Conservation (phyloP, 2,888 invertebrate species). For the Sialis fuliginosa region DNA sequence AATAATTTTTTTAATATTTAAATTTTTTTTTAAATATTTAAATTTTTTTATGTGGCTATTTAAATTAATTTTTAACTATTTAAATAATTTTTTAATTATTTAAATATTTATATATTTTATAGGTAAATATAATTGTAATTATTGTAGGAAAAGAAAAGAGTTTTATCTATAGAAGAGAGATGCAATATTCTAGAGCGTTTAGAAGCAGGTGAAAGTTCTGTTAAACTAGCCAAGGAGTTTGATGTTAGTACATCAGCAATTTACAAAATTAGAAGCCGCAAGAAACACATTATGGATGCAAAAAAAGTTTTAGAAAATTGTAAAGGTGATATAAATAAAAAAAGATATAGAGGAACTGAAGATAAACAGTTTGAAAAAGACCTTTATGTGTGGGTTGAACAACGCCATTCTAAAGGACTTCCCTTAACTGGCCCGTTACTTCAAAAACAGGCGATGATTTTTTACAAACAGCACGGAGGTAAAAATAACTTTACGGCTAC, state of each 20-base stretch:
- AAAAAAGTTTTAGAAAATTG: slow-evolving; percentile 12
- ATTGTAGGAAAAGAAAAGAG: slow-evolving; percentile 12
- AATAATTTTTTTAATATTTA: no score
- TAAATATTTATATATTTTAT: no score
- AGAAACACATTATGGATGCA: slow-evolving; percentile 11
- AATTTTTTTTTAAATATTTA: no score
- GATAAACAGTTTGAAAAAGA: slow-evolving; percentile 15
- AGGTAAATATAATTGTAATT: slow-evolving; percentile 12
- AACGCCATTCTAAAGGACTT: slow-evolving; percentile 11
- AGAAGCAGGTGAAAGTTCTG: slow-evolving; percentile 7
- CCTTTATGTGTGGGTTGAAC: slow-evolving; percentile 14
- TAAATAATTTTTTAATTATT: no score
- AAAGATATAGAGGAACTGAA: slow-evolving; percentile 12
- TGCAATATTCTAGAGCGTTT: slow-evolving; percentile 11
- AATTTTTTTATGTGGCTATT: no score
- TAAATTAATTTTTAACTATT: no score
- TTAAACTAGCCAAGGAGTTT: slow-evolving; percentile 11
- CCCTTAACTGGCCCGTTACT: slow-evolving; percentile 13
- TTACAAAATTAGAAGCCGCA: slow-evolving; percentile 13
- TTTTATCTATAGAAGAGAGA: slow-evolving; percentile 12
- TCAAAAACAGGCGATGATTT: slow-evolving; percentile 10
- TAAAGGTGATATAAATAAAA: slow-evolving; percentile 13
- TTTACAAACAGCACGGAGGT: slow-evolving; percentile 7
- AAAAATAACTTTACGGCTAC: slow-evolving; percentile 9
- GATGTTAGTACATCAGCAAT: slow-evolving; percentile 13